Evolutionary conservation across 1,140 invertebrate species (phyloP).

Genomic region (Plectrocnemia conspersa): DNA sequence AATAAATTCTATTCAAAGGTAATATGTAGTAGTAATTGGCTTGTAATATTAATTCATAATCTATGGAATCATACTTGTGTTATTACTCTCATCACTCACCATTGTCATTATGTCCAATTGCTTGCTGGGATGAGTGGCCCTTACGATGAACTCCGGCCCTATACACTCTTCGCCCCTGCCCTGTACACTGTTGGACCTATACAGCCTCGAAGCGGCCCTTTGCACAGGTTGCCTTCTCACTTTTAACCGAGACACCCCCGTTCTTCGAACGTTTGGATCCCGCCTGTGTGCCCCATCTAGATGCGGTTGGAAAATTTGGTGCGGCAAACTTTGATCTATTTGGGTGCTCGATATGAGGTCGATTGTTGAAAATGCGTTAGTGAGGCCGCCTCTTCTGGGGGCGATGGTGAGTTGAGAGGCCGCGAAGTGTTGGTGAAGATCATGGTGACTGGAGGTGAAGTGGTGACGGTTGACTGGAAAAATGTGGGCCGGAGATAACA

Average conservation of each 20-base stretch:
- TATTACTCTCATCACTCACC: too few relatives aligned
- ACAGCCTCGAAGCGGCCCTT: conserved; percentile 65
- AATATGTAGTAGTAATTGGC: too few relatives aligned
- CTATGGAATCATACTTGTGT: too few relatives aligned
- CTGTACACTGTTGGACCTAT: conserved; percentile 53
- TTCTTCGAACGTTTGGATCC: conserved; percentile 23
- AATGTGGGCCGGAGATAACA: conserved; percentile 4
- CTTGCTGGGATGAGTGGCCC: conserved; percentile 60
- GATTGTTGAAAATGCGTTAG: conserved; percentile 48
- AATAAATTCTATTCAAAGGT: too few relatives aligned
- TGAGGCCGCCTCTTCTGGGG: conserved; percentile 44
- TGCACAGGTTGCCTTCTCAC: conserved; percentile 60
- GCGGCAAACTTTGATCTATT: conserved; percentile 38
- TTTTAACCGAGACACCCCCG: conserved; percentile 24
- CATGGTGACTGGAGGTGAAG: conserved; percentile 23
- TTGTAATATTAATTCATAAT: too few relatives aligned
- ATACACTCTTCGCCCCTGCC: conserved; percentile 50
- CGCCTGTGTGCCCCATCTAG: conserved; percentile 13
- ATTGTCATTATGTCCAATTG: conserved; percentile 53
- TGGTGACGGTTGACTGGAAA: conserved; percentile 8
- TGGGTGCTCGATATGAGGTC: conserved; percentile 48
- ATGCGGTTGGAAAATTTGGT: background rate
- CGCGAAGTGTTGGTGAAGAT: conserved; percentile 14
- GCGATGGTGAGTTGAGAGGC: conserved; percentile 10
- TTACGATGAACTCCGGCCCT: conserved; percentile 70